A percentile compares a stretch with the other conserved stretches of the same genome.
These are phyloP conservation scores for Drosophila phalerata DNA, from an alignment of 2,888 invertebrate species.

Conservation along the genomic window DNA sequence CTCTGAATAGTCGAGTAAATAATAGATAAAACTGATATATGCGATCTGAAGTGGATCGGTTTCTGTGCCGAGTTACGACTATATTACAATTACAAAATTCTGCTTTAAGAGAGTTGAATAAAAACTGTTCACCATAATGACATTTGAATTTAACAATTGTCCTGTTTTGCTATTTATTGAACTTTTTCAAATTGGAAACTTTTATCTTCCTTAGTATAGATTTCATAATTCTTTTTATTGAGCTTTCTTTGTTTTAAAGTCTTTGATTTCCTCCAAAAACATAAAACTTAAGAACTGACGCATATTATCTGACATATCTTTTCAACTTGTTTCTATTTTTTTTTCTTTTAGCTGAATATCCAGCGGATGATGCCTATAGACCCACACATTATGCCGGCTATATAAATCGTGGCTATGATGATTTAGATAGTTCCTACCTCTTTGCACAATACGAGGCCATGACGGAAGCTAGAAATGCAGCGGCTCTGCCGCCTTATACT, in stretches of 20 bases:
- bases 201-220: too few species aligned
- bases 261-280: neutral
- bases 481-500: constrained; percentile 53
- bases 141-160: too few species aligned
- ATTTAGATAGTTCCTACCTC: constrained; percentile 71
- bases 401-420: constrained; percentile 77
- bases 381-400: constrained; percentile 63
- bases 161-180: too few species aligned
- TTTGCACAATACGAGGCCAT: constrained; percentile 75
- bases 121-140: neutral
- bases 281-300: too few species aligned
- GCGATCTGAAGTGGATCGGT: constrained; percentile 13
- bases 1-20: constrained; percentile 25
- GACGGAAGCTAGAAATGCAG: constrained; percentile 49
- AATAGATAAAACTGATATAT: constrained; percentile 37
- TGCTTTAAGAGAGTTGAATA: neutral
- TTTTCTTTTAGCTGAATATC: constrained; percentile 69
- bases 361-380: constrained; percentile 65
- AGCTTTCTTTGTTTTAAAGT: neutral
- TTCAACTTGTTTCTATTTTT: neutral
- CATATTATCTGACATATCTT: too few species aligned
- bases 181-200: too few species aligned
- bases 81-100: constrained; percentile 4
- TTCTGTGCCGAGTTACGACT: neutral
- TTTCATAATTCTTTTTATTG: too few species aligned